Base-by-base conservation (phyloP, 2,113 vertebrate genomes). In the Colinus virginianus region DNA sequence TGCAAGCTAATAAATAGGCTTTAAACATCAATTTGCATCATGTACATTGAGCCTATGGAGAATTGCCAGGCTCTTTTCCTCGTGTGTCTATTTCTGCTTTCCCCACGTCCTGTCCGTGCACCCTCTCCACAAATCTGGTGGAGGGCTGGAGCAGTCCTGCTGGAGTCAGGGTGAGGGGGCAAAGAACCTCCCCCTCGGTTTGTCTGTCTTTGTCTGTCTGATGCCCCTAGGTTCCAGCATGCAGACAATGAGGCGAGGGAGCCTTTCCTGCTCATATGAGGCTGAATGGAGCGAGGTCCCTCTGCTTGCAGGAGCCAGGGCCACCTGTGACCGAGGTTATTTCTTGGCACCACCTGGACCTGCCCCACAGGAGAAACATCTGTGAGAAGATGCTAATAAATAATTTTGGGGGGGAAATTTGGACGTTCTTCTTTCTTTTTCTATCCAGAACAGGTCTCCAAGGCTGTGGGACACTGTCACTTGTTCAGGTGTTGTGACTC, bases 1-100 rank as follows among this genome's bases (percentile, higher is more conserved):
- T 92, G 90, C 86, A 89, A 90, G 88, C 71, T 95, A 93, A 95
- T 93, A 96, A 93, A 95, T 96, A 96, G 94, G 92, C 87, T 94
- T 96, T 96, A 92, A 90, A 76, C 89, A 89, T 89, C 94, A 77
- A 79, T 94, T 89, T 94, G 78, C 89, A 90, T 91, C 61, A 78
- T 9, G 71, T 67, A 85, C 49, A 51, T 34, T 0, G 13, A 84
- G 81, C 45, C 6, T 38, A 78, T 45, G 70, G 71, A 83, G 78
- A 87, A 84, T 64, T 21, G 0, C 76, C 18, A 45, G 70, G 21
- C 46, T 82, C 26, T 63, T 89, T 82, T 63, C 67, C 59, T 77
- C 74, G 63, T 25, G 55, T 34, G 9, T 89, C 76, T 89, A 58
- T 96, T 90, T 82, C 59, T 25, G 78, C 0, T 0, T 22, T 58